Percentiles rank a stretch among this genome's conserved stretches.
phyloP scores from a whole-genome alignment of 2,888 invertebrate genomes.

The Macrosoma leucophasiata region DNA sequence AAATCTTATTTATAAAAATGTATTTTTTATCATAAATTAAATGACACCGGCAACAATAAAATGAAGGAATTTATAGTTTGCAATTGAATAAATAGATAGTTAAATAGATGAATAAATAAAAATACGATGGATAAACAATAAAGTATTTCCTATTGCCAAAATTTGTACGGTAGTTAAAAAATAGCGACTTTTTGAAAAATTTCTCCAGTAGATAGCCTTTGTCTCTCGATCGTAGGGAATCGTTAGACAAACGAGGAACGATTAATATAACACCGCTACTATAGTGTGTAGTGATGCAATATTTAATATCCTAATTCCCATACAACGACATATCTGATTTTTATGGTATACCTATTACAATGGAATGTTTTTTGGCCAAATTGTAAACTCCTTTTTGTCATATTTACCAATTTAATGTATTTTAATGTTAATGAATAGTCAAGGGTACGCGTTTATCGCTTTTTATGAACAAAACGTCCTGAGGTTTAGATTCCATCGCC shows the following conservation, averaged over 20 bases:
- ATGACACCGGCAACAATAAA: slow-evolving; percentile 50
- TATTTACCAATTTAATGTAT: slow-evolving; percentile 29
- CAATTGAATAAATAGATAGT: slow-evolving; percentile 36
- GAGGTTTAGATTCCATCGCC: no score
- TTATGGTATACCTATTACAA: slow-evolving; percentile 54
- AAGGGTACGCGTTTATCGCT: slow-evolving; percentile 11
- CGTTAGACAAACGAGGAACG: slow-evolving; percentile 44
- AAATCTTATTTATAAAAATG: slow-evolving; percentile 23
- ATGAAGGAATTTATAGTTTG: slow-evolving; percentile 66
- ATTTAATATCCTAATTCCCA: slow-evolving; percentile 56
- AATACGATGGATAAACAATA: slow-evolving; percentile 47
- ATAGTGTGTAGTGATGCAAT: slow-evolving; percentile 65
- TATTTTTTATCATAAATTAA: slow-evolving; percentile 29
- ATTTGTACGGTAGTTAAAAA: slow-evolving; percentile 59
- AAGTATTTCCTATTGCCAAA: slow-evolving; percentile 61
- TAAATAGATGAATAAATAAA: slow-evolving; percentile 47
- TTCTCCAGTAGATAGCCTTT: slow-evolving; percentile 64
- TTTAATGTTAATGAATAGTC: slow-evolving; percentile 18
- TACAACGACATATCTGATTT: slow-evolving; percentile 70
- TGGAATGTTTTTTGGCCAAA: slow-evolving; percentile 37
- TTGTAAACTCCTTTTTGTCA: slow-evolving; percentile 41
- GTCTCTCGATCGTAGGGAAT: slow-evolving; percentile 47
- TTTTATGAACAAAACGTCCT: slow-evolving; percentile 15
- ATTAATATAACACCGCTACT: slow-evolving; percentile 50
- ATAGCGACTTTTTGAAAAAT: slow-evolving; percentile 56